phyloP scores from a whole-genome alignment of 1,140 invertebrate genomes.

The Mycetomoellerius zeteki region DNA sequence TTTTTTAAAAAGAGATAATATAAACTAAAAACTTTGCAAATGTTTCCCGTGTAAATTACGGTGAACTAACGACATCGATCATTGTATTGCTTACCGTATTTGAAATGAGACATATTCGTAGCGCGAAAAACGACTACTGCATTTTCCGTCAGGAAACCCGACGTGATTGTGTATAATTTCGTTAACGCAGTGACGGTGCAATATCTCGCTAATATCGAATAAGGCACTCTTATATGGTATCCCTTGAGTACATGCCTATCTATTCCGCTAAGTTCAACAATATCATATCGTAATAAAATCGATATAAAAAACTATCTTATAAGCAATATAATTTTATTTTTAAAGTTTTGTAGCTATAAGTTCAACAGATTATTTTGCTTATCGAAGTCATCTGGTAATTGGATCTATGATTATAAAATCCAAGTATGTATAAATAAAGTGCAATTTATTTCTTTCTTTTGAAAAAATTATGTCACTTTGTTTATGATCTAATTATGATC shows the following conservation, averaged over 20 bases:
- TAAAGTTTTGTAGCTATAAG: too few relatives aligned
- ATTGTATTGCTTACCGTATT: slow-evolving; percentile 78
- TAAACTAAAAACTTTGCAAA: background rate
- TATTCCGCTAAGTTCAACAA: background rate
- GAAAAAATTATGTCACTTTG: too few relatives aligned
- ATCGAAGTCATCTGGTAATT: too few relatives aligned
- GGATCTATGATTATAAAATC: too few relatives aligned
- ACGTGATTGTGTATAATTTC: slow-evolving; percentile 75
- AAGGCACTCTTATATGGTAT: slow-evolving; percentile 76
- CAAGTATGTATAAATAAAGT: too few relatives aligned
- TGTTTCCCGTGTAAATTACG: background rate
- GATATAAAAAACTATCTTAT: background rate
- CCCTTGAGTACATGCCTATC: slow-evolving; percentile 18
- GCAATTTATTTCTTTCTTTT: too few relatives aligned
- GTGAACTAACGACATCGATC: background rate
- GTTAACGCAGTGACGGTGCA: slow-evolving; percentile 71
- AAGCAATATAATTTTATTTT: too few relatives aligned
- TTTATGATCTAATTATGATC: too few relatives aligned
- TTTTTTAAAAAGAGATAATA: background rate
- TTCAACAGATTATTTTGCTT: too few relatives aligned
- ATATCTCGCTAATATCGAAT: slow-evolving; percentile 76
- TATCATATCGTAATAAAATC: background rate
- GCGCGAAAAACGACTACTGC: slow-evolving; percentile 67
- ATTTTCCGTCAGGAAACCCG: slow-evolving; percentile 66
- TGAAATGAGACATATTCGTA: slow-evolving; percentile 80